Evolutionary conservation across 2,113 vertebrate genomes (phyloP), one percentile per base, ranked within the genome.

Genomic region (Sisor rabdophorus): DNA sequence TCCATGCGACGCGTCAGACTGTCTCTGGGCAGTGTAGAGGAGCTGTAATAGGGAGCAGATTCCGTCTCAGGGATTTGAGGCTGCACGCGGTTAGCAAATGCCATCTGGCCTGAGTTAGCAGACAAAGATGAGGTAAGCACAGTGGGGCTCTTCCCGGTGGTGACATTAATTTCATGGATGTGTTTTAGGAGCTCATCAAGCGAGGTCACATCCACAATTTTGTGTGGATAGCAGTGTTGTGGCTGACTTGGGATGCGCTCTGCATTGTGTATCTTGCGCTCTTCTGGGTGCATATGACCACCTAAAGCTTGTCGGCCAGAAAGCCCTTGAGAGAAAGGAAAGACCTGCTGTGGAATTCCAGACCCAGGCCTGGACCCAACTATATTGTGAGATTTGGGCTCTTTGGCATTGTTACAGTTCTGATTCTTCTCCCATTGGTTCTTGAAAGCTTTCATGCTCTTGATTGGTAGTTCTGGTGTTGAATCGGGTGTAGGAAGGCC

Each of bases 361-460:
- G 91, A 88, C 75, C 82, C 87, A 20, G 91, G 87, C 32, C 92
- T 86, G 11, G 92, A 91, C 7, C 87, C 55, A 32, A 71, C 80
- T 26, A 86, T 78, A 58, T 89, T 85, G 16, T 87, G 88, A 0
- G 87, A 86, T 61, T 90, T 89, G 28, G 88, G 90, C 50, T 91
- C 90, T 80, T 93, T 92, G 40, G 91, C 94, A 40, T 95, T 95
- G 88, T 95, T 95, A 81, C 93, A 92, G 32, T 95, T 96, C 82
- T 95, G 94, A 88, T 95, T 95, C 88, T 93, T 94, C 83, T 95
- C 94, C 95, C 94, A 95, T 73, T 94, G 93, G 68, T 91, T 92
- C 79, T 90, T 91, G 53, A 93, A 92, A 56, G 92, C 89, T 71
- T 93, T 93, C 83, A 94, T 92, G 84, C 91, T 94, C 86, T 95